Evolutionary conservation across 2,113 vertebrate genomes (phyloP).

Genomic region (Callorhinus ursinus): DNA sequence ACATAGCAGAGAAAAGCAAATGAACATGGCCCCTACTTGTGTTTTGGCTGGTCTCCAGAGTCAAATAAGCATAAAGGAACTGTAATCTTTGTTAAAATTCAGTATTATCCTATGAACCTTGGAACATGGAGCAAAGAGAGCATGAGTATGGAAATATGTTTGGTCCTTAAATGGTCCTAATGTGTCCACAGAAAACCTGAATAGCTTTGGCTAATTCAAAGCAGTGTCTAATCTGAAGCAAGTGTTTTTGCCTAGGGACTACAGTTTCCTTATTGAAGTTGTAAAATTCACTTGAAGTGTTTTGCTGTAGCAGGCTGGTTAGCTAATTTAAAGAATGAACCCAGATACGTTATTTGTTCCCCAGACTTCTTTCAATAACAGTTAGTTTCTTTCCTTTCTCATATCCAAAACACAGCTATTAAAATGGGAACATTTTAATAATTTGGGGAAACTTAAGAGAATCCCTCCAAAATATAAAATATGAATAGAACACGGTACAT

Average conservation of each 20-base stretch:
- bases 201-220: constrained; percentile 1
- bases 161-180: not conserved
- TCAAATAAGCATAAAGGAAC: not conserved
- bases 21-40: not conserved
- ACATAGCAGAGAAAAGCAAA: constrained; percentile 27
- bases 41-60: not conserved
- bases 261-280: constrained; percentile 23
- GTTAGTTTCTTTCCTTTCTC: constrained; percentile 32
- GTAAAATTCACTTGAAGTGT: constrained; percentile 46
- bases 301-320: constrained; percentile 61
- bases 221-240: not conserved
- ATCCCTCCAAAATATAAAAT: not conserved
- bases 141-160: not conserved
- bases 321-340: constrained; percentile 60
- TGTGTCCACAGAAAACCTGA: constrained; percentile 26
- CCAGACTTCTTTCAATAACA: constrained; percentile 51
- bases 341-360: constrained; percentile 39
- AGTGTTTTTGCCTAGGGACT: constrained; percentile 26
- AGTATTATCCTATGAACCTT: not conserved
- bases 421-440: constrained; percentile 34
- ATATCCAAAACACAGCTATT: constrained; percentile 46
- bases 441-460: constrained; percentile 27
- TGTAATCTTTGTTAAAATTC: not conserved
- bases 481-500: not conserved
- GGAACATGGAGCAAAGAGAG: not conserved